Base-by-base conservation (phyloP, 1,140 invertebrate genomes). In the Dendrolimus kikuchii region DNA sequence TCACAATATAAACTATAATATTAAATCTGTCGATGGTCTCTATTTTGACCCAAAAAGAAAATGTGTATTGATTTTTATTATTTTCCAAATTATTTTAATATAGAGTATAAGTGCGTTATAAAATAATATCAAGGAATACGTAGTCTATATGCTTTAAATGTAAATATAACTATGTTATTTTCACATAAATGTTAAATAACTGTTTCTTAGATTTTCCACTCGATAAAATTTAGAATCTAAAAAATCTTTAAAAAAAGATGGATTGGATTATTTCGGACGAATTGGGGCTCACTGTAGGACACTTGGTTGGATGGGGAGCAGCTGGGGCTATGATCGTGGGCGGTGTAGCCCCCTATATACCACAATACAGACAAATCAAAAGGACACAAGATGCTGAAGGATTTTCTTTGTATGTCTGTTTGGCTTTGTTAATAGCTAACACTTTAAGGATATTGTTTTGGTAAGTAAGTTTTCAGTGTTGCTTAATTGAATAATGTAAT, bases 391-490 rank as follows among this genome's bases (percentile, higher is more conserved):
- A 98, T 88, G 93, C 96, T 10, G 96, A 96, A 70, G 98, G 98
- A 5, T 99, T 99, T 88, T 99, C 98, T 0, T 88, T 98, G 5
- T 96, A 97, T 77, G 98, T 99, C 42, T 99, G 98, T 78, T 89
- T 99, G 40, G 94, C 96, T 4, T 90, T 99, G 23, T 89, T 99
- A 40, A 91, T 99, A 76, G 98, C 98, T 42, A 99, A 99, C 79
- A 98, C 96, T 51, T 89, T 99, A 46, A 92, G 98, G 67, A 99
- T 99, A 77, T 89, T 98, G 55, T 99, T 99, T 90, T 99, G 98
- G 98, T 99, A 90, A 90, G 92, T 90, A 59, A 54, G 38, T 60
- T 41, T 47, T 23, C 6, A 9, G 7, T 39, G 23, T 43, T 37
- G n/a, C 7, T 6, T 5, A 40, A 0, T 41, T 39, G 6, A 49